These are phyloP conservation scores for Apostichopus japonicus DNA, from an alignment of 35 echinoderm and acorn worm genomes.

Conservation along the genomic window DNA sequence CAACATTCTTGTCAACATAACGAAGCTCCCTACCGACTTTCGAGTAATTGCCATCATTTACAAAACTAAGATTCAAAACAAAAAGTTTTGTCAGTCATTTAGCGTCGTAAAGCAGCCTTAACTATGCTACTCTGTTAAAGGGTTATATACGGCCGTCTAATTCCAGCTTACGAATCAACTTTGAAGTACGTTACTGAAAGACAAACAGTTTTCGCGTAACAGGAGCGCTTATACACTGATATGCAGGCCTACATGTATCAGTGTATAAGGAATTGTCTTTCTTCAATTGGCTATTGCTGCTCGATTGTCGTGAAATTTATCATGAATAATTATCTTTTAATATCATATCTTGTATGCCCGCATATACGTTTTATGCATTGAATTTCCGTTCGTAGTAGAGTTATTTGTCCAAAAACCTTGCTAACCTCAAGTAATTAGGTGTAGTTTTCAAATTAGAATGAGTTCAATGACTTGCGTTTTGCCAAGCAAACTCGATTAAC, in stretches of 20 bases:
- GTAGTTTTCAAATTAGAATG: no score
- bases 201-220: no score
- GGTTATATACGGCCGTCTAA: not conserved
- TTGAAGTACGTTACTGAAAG: no score
- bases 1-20: not conserved
- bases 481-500: no score
- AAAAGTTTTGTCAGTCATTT: no score
- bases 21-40: not conserved
- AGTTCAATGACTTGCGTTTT: no score
- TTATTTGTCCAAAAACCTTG: no score
- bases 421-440: no score
- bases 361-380: not conserved
- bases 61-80: not conserved
- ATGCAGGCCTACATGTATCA: no score
- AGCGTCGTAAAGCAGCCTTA: not conserved
- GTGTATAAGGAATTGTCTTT: not conserved
- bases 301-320: not conserved
- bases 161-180: not conserved
- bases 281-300: not conserved
- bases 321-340: not conserved
- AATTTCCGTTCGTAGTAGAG: not conserved
- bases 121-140: not conserved
- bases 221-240: no score
- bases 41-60: not conserved
- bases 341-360: not conserved